Conservation (phyloP, 2,113 vertebrate genomes). For the Aldabrachelys gigantea region DNA sequence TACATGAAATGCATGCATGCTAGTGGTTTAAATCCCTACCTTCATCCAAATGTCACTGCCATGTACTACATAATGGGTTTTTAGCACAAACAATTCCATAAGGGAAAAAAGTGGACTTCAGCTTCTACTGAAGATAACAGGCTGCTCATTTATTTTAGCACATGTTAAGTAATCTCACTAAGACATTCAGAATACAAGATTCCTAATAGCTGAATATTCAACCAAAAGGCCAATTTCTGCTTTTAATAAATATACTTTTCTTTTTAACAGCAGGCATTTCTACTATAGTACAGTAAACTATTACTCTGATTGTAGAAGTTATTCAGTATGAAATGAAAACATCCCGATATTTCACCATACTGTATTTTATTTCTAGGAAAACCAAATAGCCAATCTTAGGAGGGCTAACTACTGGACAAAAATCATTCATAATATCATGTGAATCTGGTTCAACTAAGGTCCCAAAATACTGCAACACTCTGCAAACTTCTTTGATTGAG, state of each 20-base stretch:
- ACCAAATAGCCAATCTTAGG: not conserved
- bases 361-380: too few relatives aligned
- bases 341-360: not conserved
- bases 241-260: not conserved
- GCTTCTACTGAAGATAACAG: not conserved
- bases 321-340: fast-evolving
- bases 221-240: not conserved
- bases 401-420: not conserved
- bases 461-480: not conserved
- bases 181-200: not conserved
- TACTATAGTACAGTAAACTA: not conserved
- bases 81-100: not conserved
- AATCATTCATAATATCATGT: not conserved
- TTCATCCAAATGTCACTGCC: not conserved
- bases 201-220: not conserved
- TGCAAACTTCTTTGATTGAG: not conserved
- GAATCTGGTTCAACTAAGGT: not conserved
- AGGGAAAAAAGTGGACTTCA: not conserved
- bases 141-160: not conserved
- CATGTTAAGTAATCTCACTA: not conserved
- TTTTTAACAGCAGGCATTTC: not conserved
- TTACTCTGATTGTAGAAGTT: not conserved
- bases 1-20: not conserved
- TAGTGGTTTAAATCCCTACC: not conserved
- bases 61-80: not conserved